These are phyloP conservation scores for Platyrinchus mystaceus DNA, from an alignment of 2,797 vertebrate species.

Conservation along the genomic window DNA sequence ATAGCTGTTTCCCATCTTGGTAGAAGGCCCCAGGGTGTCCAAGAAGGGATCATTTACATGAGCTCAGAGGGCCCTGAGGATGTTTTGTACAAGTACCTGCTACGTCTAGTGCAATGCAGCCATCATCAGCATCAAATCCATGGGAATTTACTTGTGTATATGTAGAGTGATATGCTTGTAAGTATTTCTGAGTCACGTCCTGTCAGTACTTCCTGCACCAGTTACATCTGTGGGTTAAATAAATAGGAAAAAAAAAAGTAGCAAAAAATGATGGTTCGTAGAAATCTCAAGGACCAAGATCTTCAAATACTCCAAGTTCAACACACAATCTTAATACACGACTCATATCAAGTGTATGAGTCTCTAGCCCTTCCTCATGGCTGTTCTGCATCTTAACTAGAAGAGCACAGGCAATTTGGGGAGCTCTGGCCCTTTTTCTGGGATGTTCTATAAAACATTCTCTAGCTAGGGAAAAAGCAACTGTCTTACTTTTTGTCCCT, in stretches of 20 bases:
- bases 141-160: background rate
- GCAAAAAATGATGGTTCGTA: background rate
- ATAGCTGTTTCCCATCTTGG: background rate
- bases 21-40: background rate
- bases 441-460: background rate
- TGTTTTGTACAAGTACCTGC: slow-evolving; percentile 2
- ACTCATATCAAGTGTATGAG: background rate
- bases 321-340: background rate
- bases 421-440: background rate
- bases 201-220: background rate
- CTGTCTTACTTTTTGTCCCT: background rate
- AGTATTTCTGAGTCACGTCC: slow-evolving; percentile 49
- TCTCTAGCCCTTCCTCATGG: background rate
- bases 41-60: background rate
- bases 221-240: background rate
- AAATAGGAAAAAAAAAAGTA: background rate
- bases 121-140: background rate
- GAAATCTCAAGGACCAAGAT: background rate
- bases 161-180: background rate
- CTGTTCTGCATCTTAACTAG: background rate
- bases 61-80: background rate
- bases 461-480: background rate
- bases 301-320: background rate
- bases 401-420: background rate
- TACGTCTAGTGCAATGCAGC: background rate